A percentile compares a stretch with the other conserved stretches of the same genome.
These are phyloP conservation scores for Stigmatopora argus DNA, from an alignment of 2,113 vertebrate species.

Conservation along the genomic window DNA sequence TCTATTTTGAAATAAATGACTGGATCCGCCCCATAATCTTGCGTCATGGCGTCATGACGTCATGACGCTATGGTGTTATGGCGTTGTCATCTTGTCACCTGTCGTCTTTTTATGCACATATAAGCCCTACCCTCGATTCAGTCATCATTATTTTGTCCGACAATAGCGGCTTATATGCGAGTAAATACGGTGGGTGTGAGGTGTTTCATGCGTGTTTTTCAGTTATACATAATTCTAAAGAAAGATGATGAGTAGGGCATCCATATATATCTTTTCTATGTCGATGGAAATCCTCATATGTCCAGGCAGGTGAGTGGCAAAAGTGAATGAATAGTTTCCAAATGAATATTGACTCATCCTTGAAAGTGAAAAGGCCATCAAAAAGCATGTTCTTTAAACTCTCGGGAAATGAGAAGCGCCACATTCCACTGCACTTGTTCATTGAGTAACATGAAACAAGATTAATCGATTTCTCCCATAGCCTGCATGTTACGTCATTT, in stretches of 20 bases:
- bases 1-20: too few species aligned
- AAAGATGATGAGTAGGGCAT: constrained; percentile 9
- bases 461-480: constrained; percentile 50
- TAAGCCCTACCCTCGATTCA: too few species aligned
- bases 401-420: constrained; percentile 17
- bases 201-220: neutral
- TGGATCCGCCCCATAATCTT: too few species aligned
- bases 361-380: constrained; percentile 41
- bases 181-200: too few species aligned
- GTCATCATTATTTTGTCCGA: too few species aligned
- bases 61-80: too few species aligned
- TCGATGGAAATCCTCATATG: constrained; percentile 32
- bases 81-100: too few species aligned
- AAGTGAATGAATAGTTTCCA: constrained; percentile 27
- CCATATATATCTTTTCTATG: constrained; percentile 37
- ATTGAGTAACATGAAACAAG: constrained; percentile 25
- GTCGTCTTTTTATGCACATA: too few species aligned
- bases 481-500: constrained; percentile 52
- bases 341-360: constrained; percentile 43
- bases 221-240: neutral
- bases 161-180: too few species aligned
- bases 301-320: constrained; percentile 15
- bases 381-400: constrained; percentile 35
- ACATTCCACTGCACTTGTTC: constrained; percentile 28
- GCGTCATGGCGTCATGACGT: too few species aligned